Percentiles rank a stretch among this genome's conserved stretches.
Conservation (phyloP, 2,113 vertebrate species). For the Cettia cetti region DNA sequence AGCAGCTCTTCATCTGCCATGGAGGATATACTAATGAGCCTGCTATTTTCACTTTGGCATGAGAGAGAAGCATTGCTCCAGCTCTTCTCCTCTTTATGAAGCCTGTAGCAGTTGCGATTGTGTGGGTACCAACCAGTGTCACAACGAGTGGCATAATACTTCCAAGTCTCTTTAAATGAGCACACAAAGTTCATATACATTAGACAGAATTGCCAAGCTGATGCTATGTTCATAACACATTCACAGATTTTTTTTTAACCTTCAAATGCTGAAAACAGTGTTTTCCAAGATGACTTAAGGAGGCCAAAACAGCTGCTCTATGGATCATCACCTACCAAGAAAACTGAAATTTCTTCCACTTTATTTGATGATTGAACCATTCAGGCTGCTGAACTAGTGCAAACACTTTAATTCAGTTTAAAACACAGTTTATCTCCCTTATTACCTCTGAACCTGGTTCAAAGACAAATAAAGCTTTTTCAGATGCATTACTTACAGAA, state of each 20-base stretch:
- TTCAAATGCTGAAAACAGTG: not conserved
- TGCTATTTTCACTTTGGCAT: constrained; percentile 73
- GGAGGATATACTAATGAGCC: constrained; percentile 80
- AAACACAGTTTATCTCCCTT: not conserved
- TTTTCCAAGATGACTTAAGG: not conserved
- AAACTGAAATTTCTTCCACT: not conserved
- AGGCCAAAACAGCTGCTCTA: not conserved
- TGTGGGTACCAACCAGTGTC: constrained; percentile 82
- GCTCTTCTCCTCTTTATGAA: constrained; percentile 73
- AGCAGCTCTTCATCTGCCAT: constrained; percentile 85
- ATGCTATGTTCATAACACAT: not conserved
- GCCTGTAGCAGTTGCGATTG: constrained; percentile 83
- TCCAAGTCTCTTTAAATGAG: constrained; percentile 81
- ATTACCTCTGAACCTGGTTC: not conserved
- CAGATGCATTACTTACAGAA: not conserved
- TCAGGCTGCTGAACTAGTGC: not conserved
- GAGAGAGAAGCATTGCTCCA: constrained; percentile 81
- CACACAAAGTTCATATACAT: not conserved
- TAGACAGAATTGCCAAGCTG: not conserved
- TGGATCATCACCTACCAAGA: not conserved
- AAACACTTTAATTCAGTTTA: not conserved
- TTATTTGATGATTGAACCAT: not conserved
- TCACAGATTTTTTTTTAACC: not conserved
- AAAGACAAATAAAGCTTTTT: not conserved
- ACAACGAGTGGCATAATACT: constrained; percentile 82